These are phyloP conservation scores for Andrena flavipes DNA, from an alignment of 2,888 invertebrate genomes.

Conservation along the genomic window DNA sequence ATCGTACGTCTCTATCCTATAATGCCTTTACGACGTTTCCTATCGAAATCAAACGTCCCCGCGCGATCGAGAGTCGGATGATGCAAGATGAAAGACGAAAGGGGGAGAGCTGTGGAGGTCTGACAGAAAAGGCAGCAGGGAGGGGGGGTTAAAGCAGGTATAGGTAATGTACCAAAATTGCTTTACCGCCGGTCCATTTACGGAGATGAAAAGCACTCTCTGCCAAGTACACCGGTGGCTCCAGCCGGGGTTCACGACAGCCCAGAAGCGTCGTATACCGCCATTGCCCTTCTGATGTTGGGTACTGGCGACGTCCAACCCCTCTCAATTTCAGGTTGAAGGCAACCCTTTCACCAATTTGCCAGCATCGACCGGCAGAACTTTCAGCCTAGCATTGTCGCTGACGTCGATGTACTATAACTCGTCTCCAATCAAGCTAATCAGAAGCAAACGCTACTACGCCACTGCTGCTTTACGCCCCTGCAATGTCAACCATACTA, in stretches of 20 bases:
- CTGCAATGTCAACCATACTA: background rate
- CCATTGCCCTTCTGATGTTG: slow-evolving; percentile 67
- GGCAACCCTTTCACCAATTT: slow-evolving; percentile 74
- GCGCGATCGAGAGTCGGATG: slow-evolving; percentile 68
- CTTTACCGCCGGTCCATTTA: slow-evolving; percentile 83
- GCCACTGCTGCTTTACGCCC: background rate
- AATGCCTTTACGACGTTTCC: slow-evolving; percentile 64
- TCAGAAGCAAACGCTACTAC: slow-evolving; percentile 42
- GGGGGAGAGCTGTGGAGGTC: slow-evolving; percentile 47
- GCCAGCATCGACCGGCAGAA: slow-evolving; percentile 63
- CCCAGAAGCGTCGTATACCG: slow-evolving; percentile 74
- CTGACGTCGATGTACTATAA: slow-evolving; percentile 50
- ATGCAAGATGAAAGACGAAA: slow-evolving; percentile 71
- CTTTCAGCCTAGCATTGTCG: slow-evolving; percentile 65
- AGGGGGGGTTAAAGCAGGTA: slow-evolving; percentile 73
- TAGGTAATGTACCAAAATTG: slow-evolving; percentile 84
- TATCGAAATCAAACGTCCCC: slow-evolving; percentile 73
- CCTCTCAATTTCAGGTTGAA: slow-evolving; percentile 73
- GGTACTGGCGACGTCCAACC: slow-evolving; percentile 62
- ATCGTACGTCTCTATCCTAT: slow-evolving; percentile 43
- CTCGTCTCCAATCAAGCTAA: slow-evolving; percentile 60
- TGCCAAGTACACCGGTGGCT: slow-evolving; percentile 82
- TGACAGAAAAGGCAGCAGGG: slow-evolving; percentile 63
- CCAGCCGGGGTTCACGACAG: slow-evolving; percentile 72
- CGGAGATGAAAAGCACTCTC: slow-evolving; percentile 83